These are phyloP conservation scores for Menidia beryllina DNA, from an alignment of 2,113 vertebrate species.

Conservation along the genomic window DNA sequence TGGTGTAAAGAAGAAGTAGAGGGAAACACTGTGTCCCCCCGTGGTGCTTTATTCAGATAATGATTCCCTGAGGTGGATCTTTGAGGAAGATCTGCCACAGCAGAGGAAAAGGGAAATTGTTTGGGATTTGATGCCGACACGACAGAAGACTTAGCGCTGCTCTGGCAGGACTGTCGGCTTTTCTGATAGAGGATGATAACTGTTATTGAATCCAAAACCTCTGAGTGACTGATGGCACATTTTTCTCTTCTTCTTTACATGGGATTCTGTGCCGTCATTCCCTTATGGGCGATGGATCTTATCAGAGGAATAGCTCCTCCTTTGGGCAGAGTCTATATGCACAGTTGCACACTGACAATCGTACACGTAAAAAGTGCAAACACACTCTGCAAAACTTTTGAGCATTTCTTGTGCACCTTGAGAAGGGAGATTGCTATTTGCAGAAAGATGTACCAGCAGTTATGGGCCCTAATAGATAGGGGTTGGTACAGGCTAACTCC, in stretches of 20 bases:
- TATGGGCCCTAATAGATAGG: conserved; percentile 43
- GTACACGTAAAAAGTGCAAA: not conserved
- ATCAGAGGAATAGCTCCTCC: conserved; percentile 47
- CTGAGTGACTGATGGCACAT: conserved; percentile 2
- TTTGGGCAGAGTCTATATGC: not conserved
- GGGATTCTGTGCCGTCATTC: conserved; percentile 22
- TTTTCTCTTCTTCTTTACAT: conserved; percentile 23
- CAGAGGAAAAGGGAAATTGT: conserved; percentile 28
- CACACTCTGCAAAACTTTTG: conserved; percentile 13
- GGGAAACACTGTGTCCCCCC: conserved; percentile 47
- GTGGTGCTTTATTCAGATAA: conserved; percentile 58
- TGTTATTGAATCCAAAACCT: conserved; percentile 1
- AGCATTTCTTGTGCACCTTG: conserved; percentile 28
- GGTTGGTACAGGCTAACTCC: conserved; percentile 37
- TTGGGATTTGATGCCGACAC: conserved; percentile 27
- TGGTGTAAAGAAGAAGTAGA: conserved; percentile 59
- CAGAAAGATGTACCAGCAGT: conserved; percentile 62
- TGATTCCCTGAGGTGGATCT: conserved; percentile 59
- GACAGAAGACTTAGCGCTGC: conserved; percentile 9
- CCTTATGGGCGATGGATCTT: conserved; percentile 39
- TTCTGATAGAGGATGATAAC: conserved; percentile 17
- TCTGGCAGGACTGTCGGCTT: not conserved
- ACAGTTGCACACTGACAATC: conserved; percentile 22
- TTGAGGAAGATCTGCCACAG: conserved; percentile 42
- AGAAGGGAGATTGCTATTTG: conserved; percentile 57